Evolutionary conservation across 2,888 invertebrate species (phyloP), one percentile per base, ranked within the genome.

Genomic region (Chalcis sispes): DNA sequence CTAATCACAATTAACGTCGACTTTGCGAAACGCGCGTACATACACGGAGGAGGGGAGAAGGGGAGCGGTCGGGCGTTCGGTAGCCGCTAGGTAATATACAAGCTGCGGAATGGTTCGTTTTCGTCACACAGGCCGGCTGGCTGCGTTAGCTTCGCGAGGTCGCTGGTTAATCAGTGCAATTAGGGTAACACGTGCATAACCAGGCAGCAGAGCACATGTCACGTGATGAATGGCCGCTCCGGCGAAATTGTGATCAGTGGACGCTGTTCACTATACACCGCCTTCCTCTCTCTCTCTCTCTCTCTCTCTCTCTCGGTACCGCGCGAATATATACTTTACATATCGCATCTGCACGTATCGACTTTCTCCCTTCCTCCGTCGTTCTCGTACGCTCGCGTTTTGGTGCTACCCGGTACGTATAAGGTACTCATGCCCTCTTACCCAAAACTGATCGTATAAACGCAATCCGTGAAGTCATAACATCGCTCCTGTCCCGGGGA

Each of bases 231-330:
- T 83, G 82, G 79, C 62, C 52, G 64, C n/a, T 50, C 59, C 59
- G 80, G 80, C 78, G 73, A 83, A 83, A 83, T 83, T 82, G 82
- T 82, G 83, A 85, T 85, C 82, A 81, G 84, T 82, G 75, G 77
- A 73, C 76, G 73, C 74, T 75, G 78, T 59, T 72, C 71, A 69
- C 65, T 66, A 46, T 48, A 5, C 74, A 66, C 71, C 3, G 36
- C 36, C 15, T 4, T 48, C 15, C 23, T 15, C 23, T 13, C 48
- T 40, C 32, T 42, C 67, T 46, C 65, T 29, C 40, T 29, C 64
- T 48, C 25, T 65, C 40, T 29, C 40, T 29, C 23, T 15, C 40
- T 36, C 52, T n/a, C 18, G 15, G 25, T 46, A 36, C 23, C 59
- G 18, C 48, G 10, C 64, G 64, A 72, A 66, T 66, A 56, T 62